Evolutionary conservation across 2,797 vertebrate genomes (phyloP), one percentile per base, ranked within the genome.

Genomic region (Todus mexicanus): DNA sequence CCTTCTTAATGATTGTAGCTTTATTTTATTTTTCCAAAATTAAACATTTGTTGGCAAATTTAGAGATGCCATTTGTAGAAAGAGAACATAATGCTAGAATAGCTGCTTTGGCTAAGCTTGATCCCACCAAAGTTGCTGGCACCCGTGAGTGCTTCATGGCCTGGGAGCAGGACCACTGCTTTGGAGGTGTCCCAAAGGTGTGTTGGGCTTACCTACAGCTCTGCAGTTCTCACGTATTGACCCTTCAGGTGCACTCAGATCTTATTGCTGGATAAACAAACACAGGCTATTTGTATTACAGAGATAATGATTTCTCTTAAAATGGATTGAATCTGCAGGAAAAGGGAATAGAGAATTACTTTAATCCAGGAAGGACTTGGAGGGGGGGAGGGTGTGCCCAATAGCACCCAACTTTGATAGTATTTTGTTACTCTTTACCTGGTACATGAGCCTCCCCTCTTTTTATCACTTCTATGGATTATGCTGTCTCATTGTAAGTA

Each of bases 381-480:
- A 42, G 40, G 26, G 29, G 10, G 22, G 12, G 21, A 54, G 29
- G 0, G 1, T 35, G 38, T 71, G 37, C 35, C 12, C 12, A 82
- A 35, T 31, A 84, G 84, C 89, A 51, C 8, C 3, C 12, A 61
- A 15, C 57, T 72, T 78, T 75, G 50, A 90, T 76, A 76, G 61
- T 82, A 61, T 83, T 77, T 74, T 2, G 1, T 84, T 75, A 45
- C 40, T 63, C 42, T 84, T 64, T 69, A 63, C 31, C 21, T 64
- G 15, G 37, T 81, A 88, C 0, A 1, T 66, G 65, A 92, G 37
- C 27, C 20, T 85, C n/a, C 47, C 37, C 35, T 83, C n/a, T 75
- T 91, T 95, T 90, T 89, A 94, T 87, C 29, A 10, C 47, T 90
- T 5, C 60, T 77, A 13, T 74, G 61, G 86, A 33, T 90, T 91